Base-by-base conservation (phyloP, 1,140 invertebrate genomes). In the Heliconius hermathena region DNA sequence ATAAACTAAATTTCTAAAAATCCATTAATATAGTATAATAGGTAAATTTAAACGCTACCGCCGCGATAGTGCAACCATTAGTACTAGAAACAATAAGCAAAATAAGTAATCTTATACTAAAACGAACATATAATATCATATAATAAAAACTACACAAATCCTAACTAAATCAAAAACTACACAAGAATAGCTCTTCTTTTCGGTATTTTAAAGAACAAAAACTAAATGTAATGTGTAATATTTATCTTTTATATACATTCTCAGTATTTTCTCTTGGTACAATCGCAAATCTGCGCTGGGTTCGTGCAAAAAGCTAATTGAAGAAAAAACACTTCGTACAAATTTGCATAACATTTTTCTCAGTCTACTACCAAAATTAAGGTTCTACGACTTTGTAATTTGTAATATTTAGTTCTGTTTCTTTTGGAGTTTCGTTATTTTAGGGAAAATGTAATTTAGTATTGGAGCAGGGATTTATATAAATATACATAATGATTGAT, bases 341-440 rank as follows among this genome's bases (percentile, higher is more conserved):
- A 94, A 94, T 93, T 94, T 93, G 87, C 92, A 93, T 94, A 91
- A 90, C 90, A 91, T 94, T 94, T 93, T 92, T 92, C 90, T 90
- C 60, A 66, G 87, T 88, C 87, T 91, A 81, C 83, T 81, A 83
- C 89, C 87, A 76, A 93, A 93, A 93, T 94, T 93, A 92, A 91
- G 89, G 89, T 85, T 89, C 83, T 82, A 88, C 86, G 83, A 87
- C 89, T 89, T 91, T 93, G 88, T 93, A 88, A 93, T 90, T 91
- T 84, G 80, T 89, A 88, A 90, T 91, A 90, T 91, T 92, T 84
- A 89, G 87, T 90, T 91, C 87, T 83, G 84, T 85, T 80, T 85
- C 85, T 85, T 83, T 46, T 72, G 60, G 60, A 8, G 60, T 26
- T 66, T 29, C 60, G 22, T 66, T 16, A 66, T 66, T 29, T 66